Evolutionary conservation across 2,797 vertebrate genomes (phyloP), one percentile per base, ranked within the genome.

Genomic region (Paratrypauchen microcephalus): DNA sequence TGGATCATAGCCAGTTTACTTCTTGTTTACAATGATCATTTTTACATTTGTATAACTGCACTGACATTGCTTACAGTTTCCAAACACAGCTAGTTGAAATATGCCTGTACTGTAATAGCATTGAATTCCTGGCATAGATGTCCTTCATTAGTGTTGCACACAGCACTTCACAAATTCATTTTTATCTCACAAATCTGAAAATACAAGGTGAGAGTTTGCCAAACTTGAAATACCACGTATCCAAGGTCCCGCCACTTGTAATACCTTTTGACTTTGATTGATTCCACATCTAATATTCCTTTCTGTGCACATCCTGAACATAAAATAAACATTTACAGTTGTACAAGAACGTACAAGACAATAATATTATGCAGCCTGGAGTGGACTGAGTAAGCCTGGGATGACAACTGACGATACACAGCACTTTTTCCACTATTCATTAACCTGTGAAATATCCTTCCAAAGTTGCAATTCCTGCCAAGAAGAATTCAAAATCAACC

Each of bases 371-470:
- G 13, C 69, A 5, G 28, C 8, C 39, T 39, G 73, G 69, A 63
- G 21, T 70, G 45, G 65, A 54, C 48, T 63, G 9, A 65, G 30
- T 72, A 73, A 74, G 61, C 78, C 13, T 45, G 28, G 6, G 50
- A 7, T 80, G 80, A 85, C 79, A 81, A n/a, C 32, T 83, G 73
- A 82, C 73, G 70, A 79, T 76, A 45, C 70, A 61, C 75, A 85
- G 81, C 75, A 64, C 72, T 75, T 68, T 48, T 68, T 80, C 77
- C 73, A 59, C 41, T 47, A 66, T 76, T 80, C 55, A 73, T 76
- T 72, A 59, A 56, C 68, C 1, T 26, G 70, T 78, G 75, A 71
- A 55, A n/a, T 26, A 41, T 68, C 70, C 26, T 7, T 36, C 15
- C 3, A 65, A 69, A 62, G 65, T 81, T 81, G 72, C 58, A 87